Evolutionary conservation across 2,113 vertebrate genomes (phyloP).

Genomic region (Cygnus atratus): DNA sequence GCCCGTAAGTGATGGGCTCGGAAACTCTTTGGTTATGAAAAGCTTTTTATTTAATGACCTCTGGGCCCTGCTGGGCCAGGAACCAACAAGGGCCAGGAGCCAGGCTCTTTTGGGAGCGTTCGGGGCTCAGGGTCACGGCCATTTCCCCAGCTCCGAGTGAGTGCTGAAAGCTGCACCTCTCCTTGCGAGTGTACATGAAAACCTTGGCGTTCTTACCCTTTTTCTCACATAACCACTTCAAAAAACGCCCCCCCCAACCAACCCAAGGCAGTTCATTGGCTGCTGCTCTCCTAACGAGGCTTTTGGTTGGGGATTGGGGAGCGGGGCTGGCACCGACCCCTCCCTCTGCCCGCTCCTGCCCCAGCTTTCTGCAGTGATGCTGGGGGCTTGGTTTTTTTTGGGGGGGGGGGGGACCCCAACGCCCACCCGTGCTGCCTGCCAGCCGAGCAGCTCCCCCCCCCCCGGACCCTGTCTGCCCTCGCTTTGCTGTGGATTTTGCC

Average conservation of each 20-base stretch:
- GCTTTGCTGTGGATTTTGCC: background rate
- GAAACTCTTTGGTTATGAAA: background rate
- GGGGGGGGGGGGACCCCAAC: background rate
- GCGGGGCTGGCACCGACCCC: background rate
- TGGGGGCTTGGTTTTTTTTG: background rate
- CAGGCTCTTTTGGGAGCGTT: background rate
- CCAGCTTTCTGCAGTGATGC: background rate
- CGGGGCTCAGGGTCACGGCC: background rate
- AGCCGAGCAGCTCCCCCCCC: background rate
- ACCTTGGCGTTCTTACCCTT: background rate
- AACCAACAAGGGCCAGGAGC: background rate
- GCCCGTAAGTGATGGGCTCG: background rate
- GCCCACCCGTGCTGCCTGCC: no score
- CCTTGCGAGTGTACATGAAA: background rate
- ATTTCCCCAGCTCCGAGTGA: background rate
- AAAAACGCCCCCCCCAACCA: background rate
- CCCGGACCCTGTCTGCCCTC: background rate
- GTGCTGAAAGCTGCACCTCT: background rate
- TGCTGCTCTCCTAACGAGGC: background rate
- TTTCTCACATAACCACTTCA: background rate
- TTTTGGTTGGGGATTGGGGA: background rate
- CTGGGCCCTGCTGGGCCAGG: accelerated
- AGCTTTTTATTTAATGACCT: background rate
- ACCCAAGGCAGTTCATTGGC: background rate
- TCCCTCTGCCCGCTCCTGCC: background rate